Conservation (phyloP, 2,113 vertebrate species). For the Empidonax alnorum region DNA sequence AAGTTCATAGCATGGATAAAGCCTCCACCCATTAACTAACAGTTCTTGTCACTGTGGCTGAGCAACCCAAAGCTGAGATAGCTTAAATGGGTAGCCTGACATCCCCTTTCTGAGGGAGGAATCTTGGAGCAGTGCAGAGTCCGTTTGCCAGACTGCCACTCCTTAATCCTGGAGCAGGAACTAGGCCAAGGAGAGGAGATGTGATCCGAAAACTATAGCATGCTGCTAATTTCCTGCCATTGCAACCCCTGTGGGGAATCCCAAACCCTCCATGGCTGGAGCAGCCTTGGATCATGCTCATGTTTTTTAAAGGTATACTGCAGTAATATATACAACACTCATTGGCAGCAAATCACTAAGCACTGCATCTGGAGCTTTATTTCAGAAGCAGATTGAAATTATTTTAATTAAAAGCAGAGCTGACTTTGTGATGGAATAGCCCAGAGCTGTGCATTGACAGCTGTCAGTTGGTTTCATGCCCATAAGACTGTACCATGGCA, state of each 20-base stretch:
- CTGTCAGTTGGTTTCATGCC: background rate
- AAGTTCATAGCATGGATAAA: background rate
- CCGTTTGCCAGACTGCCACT: background rate
- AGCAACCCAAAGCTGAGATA: background rate
- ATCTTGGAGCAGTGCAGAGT: background rate
- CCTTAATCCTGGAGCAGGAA: background rate
- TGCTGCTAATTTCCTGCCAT: background rate
- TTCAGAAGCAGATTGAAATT: constrained; percentile 22
- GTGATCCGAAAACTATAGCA: background rate
- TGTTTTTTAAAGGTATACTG: background rate
- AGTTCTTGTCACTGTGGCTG: background rate
- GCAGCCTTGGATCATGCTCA: background rate
- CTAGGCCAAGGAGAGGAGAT: background rate
- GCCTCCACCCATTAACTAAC: background rate
- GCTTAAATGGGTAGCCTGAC: background rate
- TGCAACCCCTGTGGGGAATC: background rate
- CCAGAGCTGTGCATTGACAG: background rate
- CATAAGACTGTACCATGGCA: background rate
- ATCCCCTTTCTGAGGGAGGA: background rate
- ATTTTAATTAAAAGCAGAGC: constrained; percentile 19
- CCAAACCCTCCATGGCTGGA: background rate
- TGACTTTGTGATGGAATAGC: background rate
- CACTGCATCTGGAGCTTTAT: constrained; percentile 6
- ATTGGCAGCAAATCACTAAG: background rate
- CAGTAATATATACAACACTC: background rate